These are phyloP conservation scores for Scatophagus argus DNA, from an alignment of 2,113 vertebrate species.

Conservation along the genomic window DNA sequence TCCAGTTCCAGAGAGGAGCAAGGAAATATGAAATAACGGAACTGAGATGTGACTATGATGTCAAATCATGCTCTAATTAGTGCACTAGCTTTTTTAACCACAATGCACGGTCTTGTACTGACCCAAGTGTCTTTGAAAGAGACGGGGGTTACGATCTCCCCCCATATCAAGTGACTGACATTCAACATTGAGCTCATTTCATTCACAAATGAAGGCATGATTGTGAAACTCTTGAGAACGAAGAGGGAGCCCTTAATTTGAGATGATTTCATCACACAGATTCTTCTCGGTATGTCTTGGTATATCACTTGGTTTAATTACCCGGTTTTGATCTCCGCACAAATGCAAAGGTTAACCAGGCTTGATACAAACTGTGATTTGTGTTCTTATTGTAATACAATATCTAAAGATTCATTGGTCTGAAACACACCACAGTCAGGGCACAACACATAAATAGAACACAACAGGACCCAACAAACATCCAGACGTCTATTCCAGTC, in stretches of 20 bases:
- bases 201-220: no score
- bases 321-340: not conserved
- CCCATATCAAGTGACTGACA: not conserved
- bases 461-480: slow-evolving; percentile 19
- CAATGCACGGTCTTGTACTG: no score
- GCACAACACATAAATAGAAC: slow-evolving; percentile 31
- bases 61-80: not conserved
- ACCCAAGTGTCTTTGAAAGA: not conserved
- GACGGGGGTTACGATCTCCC: not conserved
- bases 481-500: slow-evolving; percentile 53
- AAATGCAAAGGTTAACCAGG: not conserved
- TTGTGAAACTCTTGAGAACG: not conserved
- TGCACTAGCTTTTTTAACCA: not conserved
- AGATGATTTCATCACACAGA: not conserved
- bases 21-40: no score
- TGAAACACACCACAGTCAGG: not conserved
- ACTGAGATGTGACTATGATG: no score
- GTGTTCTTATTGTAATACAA: not conserved
- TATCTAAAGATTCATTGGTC: not conserved
- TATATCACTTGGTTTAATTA: not conserved
- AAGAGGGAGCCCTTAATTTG: not conserved
- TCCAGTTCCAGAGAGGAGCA: no score
- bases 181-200: not conserved
- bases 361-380: not conserved
- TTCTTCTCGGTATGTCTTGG: not conserved